A percentile compares a stretch with the other conserved stretches of the same genome.
phyloP scores from a whole-genome alignment of 2,888 invertebrate species.

The Acanthosoma haemorrhoidale region DNA sequence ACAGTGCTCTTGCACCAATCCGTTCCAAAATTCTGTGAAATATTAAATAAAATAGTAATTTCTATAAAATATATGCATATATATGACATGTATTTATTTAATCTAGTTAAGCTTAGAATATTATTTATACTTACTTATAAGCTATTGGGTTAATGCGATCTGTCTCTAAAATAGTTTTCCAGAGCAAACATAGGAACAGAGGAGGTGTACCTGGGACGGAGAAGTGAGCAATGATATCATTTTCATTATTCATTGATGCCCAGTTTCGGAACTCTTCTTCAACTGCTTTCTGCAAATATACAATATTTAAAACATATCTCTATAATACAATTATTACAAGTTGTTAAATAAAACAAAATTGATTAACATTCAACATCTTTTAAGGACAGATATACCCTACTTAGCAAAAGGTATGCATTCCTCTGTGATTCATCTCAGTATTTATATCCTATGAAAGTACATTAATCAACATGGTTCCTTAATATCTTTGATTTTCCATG shows the following conservation, averaged over 20 bases:
- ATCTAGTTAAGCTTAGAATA: not conserved
- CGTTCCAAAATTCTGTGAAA: constrained; percentile 76
- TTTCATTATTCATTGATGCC: constrained; percentile 95
- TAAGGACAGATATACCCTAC: too few relatives aligned
- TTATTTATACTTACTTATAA: constrained; percentile 67
- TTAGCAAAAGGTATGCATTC: too few relatives aligned
- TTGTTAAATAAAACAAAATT: too few relatives aligned
- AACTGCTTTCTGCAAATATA: constrained; percentile 62
- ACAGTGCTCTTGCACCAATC: constrained; percentile 85
- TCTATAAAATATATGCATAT: not conserved
- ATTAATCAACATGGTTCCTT: too few relatives aligned
- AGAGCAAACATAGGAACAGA: constrained; percentile 83
- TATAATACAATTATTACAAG: too few relatives aligned
- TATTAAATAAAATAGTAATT: not conserved
- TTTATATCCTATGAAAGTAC: too few relatives aligned
- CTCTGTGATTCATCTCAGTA: too few relatives aligned
- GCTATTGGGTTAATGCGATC: constrained; percentile 89
- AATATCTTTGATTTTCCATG: too few relatives aligned
- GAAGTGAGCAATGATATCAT: constrained; percentile 92
- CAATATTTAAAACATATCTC: not conserved
- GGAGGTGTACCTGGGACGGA: constrained; percentile 88
- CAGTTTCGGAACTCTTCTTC: constrained; percentile 95
- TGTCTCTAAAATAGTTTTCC: constrained; percentile 93
- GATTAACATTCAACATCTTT: too few relatives aligned
- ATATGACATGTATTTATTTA: not conserved